Evolutionary conservation across 1,140 invertebrate genomes (phyloP), one percentile per base, ranked within the genome.

Genomic region (Ptiloglossa arizonensis): DNA sequence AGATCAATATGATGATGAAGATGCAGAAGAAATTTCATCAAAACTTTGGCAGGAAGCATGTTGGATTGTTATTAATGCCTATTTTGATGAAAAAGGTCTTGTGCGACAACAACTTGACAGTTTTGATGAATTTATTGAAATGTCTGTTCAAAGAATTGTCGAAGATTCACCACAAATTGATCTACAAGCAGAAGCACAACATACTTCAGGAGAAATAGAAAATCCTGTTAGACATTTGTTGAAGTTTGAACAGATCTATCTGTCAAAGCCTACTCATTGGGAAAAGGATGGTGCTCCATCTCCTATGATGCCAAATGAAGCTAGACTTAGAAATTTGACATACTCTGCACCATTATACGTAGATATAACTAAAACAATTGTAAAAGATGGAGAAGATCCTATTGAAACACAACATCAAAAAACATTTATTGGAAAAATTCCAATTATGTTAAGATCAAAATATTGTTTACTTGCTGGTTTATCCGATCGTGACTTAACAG

Each of bases 271-370:
- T 8, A 99, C 98, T 13, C 99, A 99, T 94, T 99, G 98, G 98
- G 98, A 99, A 92, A 99, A 99, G 93, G 98, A 99, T 94, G 98
- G 98, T 90, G 97, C 98, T 0, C 98, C 98, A 35, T 98, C 97
- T 78, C 98, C 98, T 73, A 99, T 99, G 98, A 99, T 99, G 98
- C 98, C 98, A 15, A 99, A 99, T 91, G 98, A 99, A 94, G 98
- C 98, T 19, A 94, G 98, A 75, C 91, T 97, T 66, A 93, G 97
- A 68, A 97, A 97, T 92, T 92, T 97, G 9, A 98, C 97, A 0
- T 99, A 99, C 91, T 99, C 98, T 6, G 98, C 99, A 13, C 99
- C 99, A 0, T 92, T 99, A 0, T 99, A 99, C 93, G 99, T 99
- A 1, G 99, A 99, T 90, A 99, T 99, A 62, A 98, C 97, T 0